Evolutionary conservation across 2,113 vertebrate species (phyloP).

Genomic region (Arvicanthis niloticus): DNA sequence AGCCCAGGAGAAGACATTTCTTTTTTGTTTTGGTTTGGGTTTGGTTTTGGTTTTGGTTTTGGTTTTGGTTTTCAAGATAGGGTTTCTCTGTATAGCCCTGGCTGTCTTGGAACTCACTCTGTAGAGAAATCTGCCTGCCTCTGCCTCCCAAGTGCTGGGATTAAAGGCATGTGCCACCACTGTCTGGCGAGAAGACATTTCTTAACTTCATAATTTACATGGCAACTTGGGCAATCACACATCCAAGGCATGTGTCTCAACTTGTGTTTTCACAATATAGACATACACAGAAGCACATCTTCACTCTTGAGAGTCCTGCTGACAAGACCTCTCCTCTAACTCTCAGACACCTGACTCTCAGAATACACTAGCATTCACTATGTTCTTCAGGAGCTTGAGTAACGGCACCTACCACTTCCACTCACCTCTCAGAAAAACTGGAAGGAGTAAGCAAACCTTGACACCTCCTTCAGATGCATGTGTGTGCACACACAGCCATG

Average conservation of each 20-base stretch:
- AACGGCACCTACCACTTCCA: not conserved
- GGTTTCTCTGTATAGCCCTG: no score
- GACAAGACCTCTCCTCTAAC: not conserved
- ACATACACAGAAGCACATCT: no score
- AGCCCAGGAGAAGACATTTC: not conserved
- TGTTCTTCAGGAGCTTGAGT: not conserved
- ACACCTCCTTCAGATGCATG: not conserved
- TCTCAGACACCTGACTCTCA: not conserved
- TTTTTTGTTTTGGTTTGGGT: no score
- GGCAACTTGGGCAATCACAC: constrained; percentile 26
- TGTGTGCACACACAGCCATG: not conserved
- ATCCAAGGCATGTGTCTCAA: not conserved
- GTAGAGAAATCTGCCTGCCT: no score
- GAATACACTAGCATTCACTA: not conserved
- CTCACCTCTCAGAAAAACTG: not conserved
- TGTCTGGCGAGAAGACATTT: not conserved
- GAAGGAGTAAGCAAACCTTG: not conserved
- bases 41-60: no score
- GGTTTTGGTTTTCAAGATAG: no score
- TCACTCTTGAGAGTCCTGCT: not conserved
- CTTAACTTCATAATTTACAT: constrained; percentile 44
- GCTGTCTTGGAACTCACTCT: no score
- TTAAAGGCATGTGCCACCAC: no score
- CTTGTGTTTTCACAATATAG: not conserved
- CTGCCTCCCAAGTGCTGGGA: no score